Evolutionary conservation across 1,140 invertebrate species (phyloP), one percentile per base, ranked within the genome.

Genomic region (Pseudomyrmex cubaensis): DNA sequence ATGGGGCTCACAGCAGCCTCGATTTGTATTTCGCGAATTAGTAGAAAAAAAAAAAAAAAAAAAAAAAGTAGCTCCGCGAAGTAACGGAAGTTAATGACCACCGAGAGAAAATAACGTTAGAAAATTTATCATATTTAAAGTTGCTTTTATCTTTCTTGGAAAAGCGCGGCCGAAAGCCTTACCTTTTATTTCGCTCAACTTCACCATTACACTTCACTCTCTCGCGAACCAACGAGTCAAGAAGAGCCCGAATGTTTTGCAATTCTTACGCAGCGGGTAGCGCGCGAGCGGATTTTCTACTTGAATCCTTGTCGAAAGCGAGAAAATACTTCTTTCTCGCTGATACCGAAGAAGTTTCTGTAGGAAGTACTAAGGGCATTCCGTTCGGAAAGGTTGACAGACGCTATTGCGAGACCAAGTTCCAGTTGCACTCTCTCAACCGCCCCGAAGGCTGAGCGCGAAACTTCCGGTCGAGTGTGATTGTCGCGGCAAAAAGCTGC

Each of bases 401-500:
- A n/a, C 44, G 20, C 66, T 35, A 72, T 61, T 80, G 66, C 66
- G 54, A 80, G 66, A 72, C 69, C 15, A 72, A 80, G 76, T 80
- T 80, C 54, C 54, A 35, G 35, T 35, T 35, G 56, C 56, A 80
- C 54, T 80, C 52, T 48, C 44, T 78, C 64, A 78, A 61, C 20
- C 15, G 76, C 22, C 56, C 66, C n/a, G 72, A 48, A 22, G 52
- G 44, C 76, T 61, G 44, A 80, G 54, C 44, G 54, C 22, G 22
- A 80, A 80, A 80, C 76, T 80, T 80, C 54, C 76, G 54, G 46
- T 12, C 44, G 76, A 70, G 76, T 59, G 76, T 70, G 76, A 78
- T 78, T 78, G 54, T 54, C 75, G 44, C 22, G 66, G 54, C 54
- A 61, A 72, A 80, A 80, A 80, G 66, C 66, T 80, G 20, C 76